Evolutionary conservation across 2,888 invertebrate genomes (phyloP).

Genomic region (Eupithecia tripunctaria): DNA sequence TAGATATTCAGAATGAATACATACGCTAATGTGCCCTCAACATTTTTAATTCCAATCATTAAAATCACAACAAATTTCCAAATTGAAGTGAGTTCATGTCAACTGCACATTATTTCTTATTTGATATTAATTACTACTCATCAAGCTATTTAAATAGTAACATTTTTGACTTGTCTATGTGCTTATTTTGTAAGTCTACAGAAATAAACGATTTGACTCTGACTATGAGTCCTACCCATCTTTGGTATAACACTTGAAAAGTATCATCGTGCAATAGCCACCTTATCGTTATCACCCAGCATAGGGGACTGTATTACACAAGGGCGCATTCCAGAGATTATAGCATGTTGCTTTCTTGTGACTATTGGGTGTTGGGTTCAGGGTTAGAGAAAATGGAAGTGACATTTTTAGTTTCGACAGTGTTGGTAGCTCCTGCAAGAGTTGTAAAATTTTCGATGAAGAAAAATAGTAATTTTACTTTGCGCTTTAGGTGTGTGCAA

Average conservation of each 20-base stretch:
- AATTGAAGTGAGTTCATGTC: too few species aligned
- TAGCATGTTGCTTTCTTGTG: constrained; percentile 61
- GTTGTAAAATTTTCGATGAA: not conserved
- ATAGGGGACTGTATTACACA: constrained; percentile 65
- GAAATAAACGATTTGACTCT: too few species aligned
- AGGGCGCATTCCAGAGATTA: constrained; percentile 75
- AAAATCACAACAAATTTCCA: too few species aligned
- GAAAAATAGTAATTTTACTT: not conserved
- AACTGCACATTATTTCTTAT: too few species aligned
- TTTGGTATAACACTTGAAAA: constrained; percentile 14
- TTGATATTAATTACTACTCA: too few species aligned
- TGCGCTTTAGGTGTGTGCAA: not conserved
- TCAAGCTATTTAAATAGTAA: too few species aligned
- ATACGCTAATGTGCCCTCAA: not conserved
- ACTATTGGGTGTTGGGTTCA: constrained; percentile 53
- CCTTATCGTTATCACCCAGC: constrained; percentile 43
- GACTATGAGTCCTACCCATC: not conserved
- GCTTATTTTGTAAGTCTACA: too few species aligned
- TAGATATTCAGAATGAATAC: not conserved
- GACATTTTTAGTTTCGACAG: not conserved
- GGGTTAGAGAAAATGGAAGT: constrained; percentile 48
- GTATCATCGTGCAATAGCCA: constrained; percentile 30
- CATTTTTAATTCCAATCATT: not conserved
- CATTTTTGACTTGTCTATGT: too few species aligned
- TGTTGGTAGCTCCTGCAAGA: not conserved